These are phyloP conservation scores for Notocelia uddmanniana DNA, from an alignment of 2,888 invertebrate species.

Conservation along the genomic window DNA sequence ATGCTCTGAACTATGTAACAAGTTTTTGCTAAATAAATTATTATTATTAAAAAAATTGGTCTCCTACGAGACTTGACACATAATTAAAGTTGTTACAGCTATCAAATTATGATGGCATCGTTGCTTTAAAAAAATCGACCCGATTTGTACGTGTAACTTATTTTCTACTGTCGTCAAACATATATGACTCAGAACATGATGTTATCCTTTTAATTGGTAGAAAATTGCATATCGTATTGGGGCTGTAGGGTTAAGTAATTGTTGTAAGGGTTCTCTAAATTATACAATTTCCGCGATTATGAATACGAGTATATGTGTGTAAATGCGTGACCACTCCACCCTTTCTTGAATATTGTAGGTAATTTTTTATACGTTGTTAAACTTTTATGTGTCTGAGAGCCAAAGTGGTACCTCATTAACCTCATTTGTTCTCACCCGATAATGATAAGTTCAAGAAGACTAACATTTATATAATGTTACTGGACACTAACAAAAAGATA, in stretches of 20 bases:
- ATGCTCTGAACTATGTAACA: too few species aligned
- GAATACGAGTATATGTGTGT: not conserved
- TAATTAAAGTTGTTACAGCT: not conserved
- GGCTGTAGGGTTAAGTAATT: slow-evolving; percentile 9
- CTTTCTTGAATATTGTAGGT: not conserved
- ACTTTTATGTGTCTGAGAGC: not conserved
- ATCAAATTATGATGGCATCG: not conserved
- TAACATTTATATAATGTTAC: too few species aligned
- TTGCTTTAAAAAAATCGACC: too few species aligned
- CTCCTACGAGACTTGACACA: not conserved
- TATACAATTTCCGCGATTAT: slow-evolving; percentile 17
- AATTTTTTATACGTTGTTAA: not conserved
- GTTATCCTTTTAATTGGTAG: not conserved
- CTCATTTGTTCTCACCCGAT: too few species aligned
- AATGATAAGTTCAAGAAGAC: too few species aligned
- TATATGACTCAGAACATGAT: slow-evolving; percentile 16
- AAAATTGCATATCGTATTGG: not conserved
- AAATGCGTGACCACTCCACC: slow-evolving; percentile 18
- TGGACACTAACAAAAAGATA: too few species aligned
- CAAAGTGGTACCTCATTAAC: too few species aligned
- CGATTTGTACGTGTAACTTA: not conserved
- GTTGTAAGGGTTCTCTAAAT: slow-evolving; percentile 25
- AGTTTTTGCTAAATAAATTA: too few species aligned
- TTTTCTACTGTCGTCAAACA: not conserved
- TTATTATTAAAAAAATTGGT: not conserved